Base-by-base conservation (phyloP, 2,888 invertebrate species). In the Didymodactylos carnosus region DNA sequence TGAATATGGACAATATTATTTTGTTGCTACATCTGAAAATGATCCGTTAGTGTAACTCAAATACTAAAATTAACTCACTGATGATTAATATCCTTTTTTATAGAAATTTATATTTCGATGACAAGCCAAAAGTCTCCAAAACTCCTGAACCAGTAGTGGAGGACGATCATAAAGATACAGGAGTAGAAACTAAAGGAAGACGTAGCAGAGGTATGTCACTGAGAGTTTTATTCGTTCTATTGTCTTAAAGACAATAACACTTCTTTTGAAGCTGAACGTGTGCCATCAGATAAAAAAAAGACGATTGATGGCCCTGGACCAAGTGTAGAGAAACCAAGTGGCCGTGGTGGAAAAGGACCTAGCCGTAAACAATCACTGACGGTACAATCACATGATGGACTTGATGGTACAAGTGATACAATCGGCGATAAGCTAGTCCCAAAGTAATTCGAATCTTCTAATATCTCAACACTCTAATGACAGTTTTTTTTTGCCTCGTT, bases 21-120 rank as follows among this genome's bases (percentile, higher is more conserved):
- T 83, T 76, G 79, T 83, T 35, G 82, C 82, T 23, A 79, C 81
- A 8, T 79, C 79, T 8, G 78, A 80, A 40, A 82, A 83, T 79
- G 83, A 83, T 76, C 82, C 81, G 82, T 83, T 29, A 80, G 79
- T 82, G 43, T 41, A n/a, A n/a, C 10, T 43, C 3, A 70, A 11
- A 8, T 40, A 5, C 7, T 10, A 27, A 41, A 41, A 41, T 41
- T 16, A 41, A 51, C 19, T 27, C 6, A 3, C 16, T 23, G 3
- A 3, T 25, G 7, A 25, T 70, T 11, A 10, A 49, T 49, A 23
- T n/a, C 23, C 6, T 6, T 27, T 29, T 53, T 53, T 7, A 14
- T 53, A 62, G 53, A 35, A 62, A 62, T 62, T 19, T 62, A 62
- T 62, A 25, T 62, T 5, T 35, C 2, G 53, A 62, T 23, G 51